Evolutionary conservation across 2,113 vertebrate genomes (phyloP).

Genomic region (Geococcyx californianus): DNA sequence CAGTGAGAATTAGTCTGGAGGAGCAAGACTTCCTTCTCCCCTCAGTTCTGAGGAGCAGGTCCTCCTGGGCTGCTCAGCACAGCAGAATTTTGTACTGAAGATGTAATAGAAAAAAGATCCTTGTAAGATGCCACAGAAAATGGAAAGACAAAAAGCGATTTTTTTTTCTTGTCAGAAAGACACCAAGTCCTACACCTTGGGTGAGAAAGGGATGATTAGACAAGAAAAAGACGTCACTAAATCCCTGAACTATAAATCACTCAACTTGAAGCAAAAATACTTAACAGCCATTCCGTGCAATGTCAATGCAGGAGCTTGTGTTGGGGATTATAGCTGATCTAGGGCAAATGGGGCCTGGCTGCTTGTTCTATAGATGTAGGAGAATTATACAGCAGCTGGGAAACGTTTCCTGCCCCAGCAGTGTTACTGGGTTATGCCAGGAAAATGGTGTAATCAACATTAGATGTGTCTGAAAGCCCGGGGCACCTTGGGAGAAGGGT

Average conservation of each 20-base stretch:
- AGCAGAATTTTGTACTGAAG: neutral
- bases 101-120: neutral
- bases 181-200: neutral
- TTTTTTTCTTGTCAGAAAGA: constrained; percentile 8
- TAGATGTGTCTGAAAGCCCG: neutral
- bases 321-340: neutral
- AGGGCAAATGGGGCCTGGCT: neutral
- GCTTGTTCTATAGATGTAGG: neutral
- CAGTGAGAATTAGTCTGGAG: neutral
- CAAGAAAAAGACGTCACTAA: constrained; percentile 31
- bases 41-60: neutral
- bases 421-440: neutral
- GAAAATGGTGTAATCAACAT: fast-evolving
- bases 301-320: fast-evolving
- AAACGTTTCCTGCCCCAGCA: neutral
- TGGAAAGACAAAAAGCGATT: neutral
- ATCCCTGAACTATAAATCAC: constrained; percentile 34
- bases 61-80: neutral
- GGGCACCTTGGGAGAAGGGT: neutral
- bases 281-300: neutral
- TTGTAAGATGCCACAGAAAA: neutral
- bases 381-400: neutral
- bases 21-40: neutral
- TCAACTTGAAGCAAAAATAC: neutral
- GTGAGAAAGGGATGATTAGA: constrained; percentile 19